A percentile compares a stretch with the other conserved stretches of the same genome.
Conservation (phyloP, 2,888 invertebrate genomes). For the Smittia aterrima region DNA sequence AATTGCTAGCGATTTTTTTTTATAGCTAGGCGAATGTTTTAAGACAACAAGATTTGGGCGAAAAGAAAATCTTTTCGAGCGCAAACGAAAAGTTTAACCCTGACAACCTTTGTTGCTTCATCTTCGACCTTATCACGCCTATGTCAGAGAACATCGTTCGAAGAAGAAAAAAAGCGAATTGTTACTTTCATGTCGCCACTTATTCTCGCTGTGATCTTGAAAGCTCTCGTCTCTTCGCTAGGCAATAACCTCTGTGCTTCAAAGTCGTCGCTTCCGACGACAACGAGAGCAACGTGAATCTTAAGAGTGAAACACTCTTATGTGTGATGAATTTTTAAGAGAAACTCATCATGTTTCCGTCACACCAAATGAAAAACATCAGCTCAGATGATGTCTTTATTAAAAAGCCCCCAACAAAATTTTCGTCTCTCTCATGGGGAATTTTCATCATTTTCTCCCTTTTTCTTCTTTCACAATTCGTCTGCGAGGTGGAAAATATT, state of each 20-base stretch:
- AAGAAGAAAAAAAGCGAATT: neutral
- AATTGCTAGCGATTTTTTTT: no score
- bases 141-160: no score
- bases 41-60: no score
- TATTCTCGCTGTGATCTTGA: neutral
- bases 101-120: no score
- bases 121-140: no score
- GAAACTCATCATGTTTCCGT: neutral
- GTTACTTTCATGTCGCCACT: neutral
- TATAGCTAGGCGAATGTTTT: no score
- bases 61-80: no score
- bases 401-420: neutral
- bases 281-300: neutral
- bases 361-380: neutral
- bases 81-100: no score
- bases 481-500: neutral
- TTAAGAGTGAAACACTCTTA: neutral
- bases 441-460: slow-evolving; percentile 17
- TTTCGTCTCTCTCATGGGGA: neutral
- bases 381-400: slow-evolving; percentile 9
- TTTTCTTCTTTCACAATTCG: slow-evolving; percentile 11
- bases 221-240: neutral
- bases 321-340: neutral
- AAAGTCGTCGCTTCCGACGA: neutral
- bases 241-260: neutral